Evolutionary conservation across 2,888 invertebrate species (phyloP).

Genomic region (Synergus gifuensis): DNA sequence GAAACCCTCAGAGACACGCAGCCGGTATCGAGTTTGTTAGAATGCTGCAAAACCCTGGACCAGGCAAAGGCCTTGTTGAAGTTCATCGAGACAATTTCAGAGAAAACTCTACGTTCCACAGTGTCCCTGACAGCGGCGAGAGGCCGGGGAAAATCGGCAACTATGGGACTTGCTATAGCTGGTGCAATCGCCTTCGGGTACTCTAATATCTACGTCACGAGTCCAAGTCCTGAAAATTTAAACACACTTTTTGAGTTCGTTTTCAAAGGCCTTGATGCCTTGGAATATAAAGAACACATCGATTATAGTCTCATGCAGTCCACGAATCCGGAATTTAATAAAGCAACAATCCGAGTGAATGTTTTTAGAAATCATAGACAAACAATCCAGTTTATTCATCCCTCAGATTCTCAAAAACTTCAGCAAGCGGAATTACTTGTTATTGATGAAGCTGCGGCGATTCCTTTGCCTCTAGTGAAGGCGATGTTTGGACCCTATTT

Average conservation of each 20-base stretch:
- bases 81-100: conserved; percentile 96
- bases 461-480: conserved; percentile 95
- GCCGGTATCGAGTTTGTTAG: conserved; percentile 93
- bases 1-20: conserved; percentile 86
- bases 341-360: conserved; percentile 96
- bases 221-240: conserved; percentile 98
- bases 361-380: conserved; percentile 94
- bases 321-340: conserved; percentile 97
- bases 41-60: conserved; percentile 94
- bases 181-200: conserved; percentile 91
- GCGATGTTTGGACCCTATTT: conserved; percentile 94
- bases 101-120: conserved; percentile 92
- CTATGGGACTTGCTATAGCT: conserved; percentile 94
- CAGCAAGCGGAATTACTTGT: conserved; percentile 96
- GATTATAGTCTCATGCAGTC: conserved; percentile 97
- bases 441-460: conserved; percentile 99
- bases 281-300: conserved; percentile 96
- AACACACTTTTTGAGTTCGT: conserved; percentile 98
- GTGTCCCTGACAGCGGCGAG: conserved; percentile 97
- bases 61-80: conserved; percentile 95
- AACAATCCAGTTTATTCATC: conserved; percentile 98
- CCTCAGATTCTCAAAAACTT: conserved; percentile 90
- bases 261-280: conserved; percentile 93
- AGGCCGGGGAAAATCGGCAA: conserved; percentile 99
- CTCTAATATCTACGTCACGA: conserved; percentile 97